A percentile compares a stretch with the other conserved stretches of the same genome.
Evolutionary conservation across 2,113 vertebrate genomes (phyloP).

Genomic region (Takifugu flavidus): DNA sequence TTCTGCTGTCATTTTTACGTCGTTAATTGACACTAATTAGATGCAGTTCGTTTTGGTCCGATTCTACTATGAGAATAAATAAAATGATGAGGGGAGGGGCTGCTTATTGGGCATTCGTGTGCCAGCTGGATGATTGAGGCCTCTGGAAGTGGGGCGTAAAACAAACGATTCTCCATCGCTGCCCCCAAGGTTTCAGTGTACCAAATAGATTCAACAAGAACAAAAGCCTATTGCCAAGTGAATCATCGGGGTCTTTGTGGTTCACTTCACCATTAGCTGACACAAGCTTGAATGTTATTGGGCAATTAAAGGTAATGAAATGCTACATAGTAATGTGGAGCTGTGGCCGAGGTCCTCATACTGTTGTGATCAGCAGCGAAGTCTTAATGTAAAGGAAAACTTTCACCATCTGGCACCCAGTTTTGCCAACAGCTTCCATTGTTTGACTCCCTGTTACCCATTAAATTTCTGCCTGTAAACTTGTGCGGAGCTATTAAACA

Average conservation of each 20-base stretch:
- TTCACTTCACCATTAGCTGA: conserved; percentile 65
- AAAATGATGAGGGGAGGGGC: conserved; percentile 7
- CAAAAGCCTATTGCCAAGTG: conserved; percentile 60
- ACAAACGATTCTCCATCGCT: conserved; percentile 49
- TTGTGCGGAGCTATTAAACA: conserved; percentile 31
- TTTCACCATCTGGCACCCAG: conserved; percentile 39
- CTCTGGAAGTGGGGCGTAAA: conserved; percentile 63
- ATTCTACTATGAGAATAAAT: conserved; percentile 12
- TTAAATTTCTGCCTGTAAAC: conserved; percentile 23
- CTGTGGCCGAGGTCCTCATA: conserved; percentile 21
- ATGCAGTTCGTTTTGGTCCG: neutral
- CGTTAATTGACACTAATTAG: conserved; percentile 29
- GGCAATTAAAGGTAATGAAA: conserved; percentile 66
- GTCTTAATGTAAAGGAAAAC: conserved; percentile 39
- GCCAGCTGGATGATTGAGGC: conserved; percentile 52
- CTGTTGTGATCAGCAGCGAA: conserved; percentile 47
- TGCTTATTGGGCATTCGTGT: conserved; percentile 27
- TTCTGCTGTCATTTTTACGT: conserved; percentile 1
- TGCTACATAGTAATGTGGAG: conserved; percentile 48
- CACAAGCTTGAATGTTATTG: conserved; percentile 64
- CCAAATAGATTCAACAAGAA: conserved; percentile 51
- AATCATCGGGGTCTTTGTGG: conserved; percentile 60
- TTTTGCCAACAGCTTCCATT: conserved; percentile 43
- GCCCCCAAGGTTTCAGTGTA: conserved; percentile 50
- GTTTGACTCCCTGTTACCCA: conserved; percentile 28